Evolutionary conservation across 2,888 invertebrate species (phyloP).

Genomic region (Phyto melanocephala): DNA sequence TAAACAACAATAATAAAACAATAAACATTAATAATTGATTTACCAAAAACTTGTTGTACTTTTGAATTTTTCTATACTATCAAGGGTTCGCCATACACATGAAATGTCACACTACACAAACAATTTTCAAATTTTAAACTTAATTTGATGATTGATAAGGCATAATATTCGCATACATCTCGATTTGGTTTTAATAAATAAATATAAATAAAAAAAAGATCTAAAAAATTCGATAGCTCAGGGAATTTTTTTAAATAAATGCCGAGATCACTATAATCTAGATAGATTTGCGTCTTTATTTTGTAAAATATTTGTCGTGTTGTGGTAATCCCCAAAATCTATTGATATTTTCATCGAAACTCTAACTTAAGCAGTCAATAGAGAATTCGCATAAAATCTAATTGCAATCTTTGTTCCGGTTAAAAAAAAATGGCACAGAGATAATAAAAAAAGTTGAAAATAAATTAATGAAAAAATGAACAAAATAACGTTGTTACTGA

Average conservation of each 20-base stretch:
- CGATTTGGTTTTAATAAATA: no score
- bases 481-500: constrained; percentile 9
- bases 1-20: background rate
- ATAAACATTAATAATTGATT: constrained; percentile 22
- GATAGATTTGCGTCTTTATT: no score
- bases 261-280: no score
- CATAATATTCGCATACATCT: no score
- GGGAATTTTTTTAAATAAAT: no score
- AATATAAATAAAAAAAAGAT: no score
- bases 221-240: no score
- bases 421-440: background rate
- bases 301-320: no score
- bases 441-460: background rate
- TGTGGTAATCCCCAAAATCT: no score
- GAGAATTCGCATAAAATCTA: background rate
- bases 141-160: no score
- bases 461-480: background rate
- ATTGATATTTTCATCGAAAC: background rate
- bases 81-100: background rate
- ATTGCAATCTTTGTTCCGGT: background rate
- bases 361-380: background rate
- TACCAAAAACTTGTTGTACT: background rate
- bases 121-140: no score
- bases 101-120: no score
- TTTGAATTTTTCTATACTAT: background rate